Evolutionary conservation across 2,888 invertebrate species (phyloP).

Genomic region (Campoplex capitator): DNA sequence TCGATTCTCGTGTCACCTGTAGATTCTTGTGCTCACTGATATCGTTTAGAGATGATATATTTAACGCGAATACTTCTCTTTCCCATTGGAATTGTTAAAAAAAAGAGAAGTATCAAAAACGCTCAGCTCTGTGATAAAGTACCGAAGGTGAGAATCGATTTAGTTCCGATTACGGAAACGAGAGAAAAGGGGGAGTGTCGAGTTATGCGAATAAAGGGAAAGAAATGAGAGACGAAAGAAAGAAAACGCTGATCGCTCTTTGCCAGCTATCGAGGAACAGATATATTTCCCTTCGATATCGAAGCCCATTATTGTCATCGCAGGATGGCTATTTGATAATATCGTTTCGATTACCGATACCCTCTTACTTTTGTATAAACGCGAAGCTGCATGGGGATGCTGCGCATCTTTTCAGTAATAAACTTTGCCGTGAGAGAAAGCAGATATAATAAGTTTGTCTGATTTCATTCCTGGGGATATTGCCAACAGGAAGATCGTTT

Average conservation of each 20-base stretch:
- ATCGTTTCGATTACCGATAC: slow-evolving; percentile 67
- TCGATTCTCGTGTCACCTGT: slow-evolving; percentile 15
- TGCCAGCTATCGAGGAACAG: slow-evolving; percentile 34
- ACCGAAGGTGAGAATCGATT: slow-evolving; percentile 64
- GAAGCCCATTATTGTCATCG: slow-evolving; percentile 67
- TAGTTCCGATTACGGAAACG: slow-evolving; percentile 59
- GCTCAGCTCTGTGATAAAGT: slow-evolving; percentile 42
- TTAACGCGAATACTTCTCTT: slow-evolving; percentile 25
- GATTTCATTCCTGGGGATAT: slow-evolving; percentile 62
- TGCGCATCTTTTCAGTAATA: slow-evolving; percentile 46
- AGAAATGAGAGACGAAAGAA: slow-evolving; percentile 27
- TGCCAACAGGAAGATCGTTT: slow-evolving; percentile 58
- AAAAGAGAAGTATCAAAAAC: slow-evolving; percentile 15
- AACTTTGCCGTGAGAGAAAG: slow-evolving; percentile 43
- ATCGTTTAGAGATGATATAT: slow-evolving; percentile 34
- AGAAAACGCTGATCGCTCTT: slow-evolving; percentile 14
- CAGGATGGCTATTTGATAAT: slow-evolving; percentile 54
- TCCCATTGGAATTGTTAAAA: background rate
- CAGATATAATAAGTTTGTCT: slow-evolving; percentile 42
- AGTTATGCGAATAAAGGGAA: slow-evolving; percentile 45
- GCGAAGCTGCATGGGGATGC: slow-evolving; percentile 32
- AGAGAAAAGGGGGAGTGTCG: slow-evolving; percentile 36
- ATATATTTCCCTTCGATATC: slow-evolving; percentile 61
- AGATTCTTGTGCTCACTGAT: background rate
- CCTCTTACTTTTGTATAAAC: slow-evolving; percentile 5